A percentile compares a stretch with the other conserved stretches of the same genome.
Evolutionary conservation across 2,888 invertebrate species (phyloP).

Genomic region (Tachina lurida): DNA sequence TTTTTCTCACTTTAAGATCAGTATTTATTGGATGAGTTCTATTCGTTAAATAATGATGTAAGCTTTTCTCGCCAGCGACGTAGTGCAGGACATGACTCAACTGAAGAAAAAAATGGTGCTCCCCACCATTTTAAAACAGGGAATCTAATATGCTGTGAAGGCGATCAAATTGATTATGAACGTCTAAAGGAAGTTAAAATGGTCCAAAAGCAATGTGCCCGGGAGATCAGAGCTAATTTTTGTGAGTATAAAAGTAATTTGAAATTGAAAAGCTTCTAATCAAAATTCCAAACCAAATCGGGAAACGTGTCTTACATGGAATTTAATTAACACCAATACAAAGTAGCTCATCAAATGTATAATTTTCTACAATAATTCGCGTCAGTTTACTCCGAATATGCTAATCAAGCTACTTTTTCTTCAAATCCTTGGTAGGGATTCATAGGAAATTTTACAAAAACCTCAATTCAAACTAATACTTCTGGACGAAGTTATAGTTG

Average conservation of each 20-base stretch:
- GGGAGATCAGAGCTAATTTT: conserved; percentile 47
- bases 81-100: conserved; percentile 61
- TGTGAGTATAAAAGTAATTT: conserved; percentile 30
- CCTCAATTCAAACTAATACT: too few relatives aligned
- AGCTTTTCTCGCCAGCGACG: conserved; percentile 63
- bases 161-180: conserved; percentile 70
- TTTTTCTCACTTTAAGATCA: conserved; percentile 71
- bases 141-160: conserved; percentile 73
- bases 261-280: too few relatives aligned
- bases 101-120: conserved; percentile 58
- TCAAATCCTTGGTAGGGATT: too few relatives aligned
- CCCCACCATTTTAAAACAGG: conserved; percentile 27
- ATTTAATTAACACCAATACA: too few relatives aligned
- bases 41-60: conserved; percentile 56
- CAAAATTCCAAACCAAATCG: too few relatives aligned
- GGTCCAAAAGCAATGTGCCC: conserved; percentile 26
- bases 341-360: too few relatives aligned
- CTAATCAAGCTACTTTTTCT: too few relatives aligned
- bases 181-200: conserved; percentile 35
- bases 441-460: too few relatives aligned
- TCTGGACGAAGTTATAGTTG: too few relatives aligned
- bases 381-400: too few relatives aligned
- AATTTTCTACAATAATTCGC: too few relatives aligned
- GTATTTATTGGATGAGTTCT: conserved; percentile 73
- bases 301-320: too few relatives aligned